These are phyloP conservation scores for Acropternis orthonyx DNA, from an alignment of 2,797 vertebrate species.

Conservation along the genomic window DNA sequence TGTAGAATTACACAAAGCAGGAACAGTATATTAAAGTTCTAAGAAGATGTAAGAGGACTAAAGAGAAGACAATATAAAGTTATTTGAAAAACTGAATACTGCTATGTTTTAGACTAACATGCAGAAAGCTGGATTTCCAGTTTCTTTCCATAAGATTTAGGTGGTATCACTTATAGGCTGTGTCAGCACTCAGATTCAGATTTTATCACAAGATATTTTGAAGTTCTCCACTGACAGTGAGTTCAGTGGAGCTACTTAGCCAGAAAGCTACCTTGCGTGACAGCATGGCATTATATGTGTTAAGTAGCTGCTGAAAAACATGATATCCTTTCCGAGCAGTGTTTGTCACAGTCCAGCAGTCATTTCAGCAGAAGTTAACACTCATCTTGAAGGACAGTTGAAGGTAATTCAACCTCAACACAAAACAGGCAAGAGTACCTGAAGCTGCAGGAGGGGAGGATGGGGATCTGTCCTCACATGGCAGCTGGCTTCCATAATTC, in stretches of 20 bases:
- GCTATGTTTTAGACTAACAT: background rate
- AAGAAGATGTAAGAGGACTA: background rate
- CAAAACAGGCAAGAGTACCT: constrained; percentile 57
- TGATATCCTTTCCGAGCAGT: background rate
- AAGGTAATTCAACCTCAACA: background rate
- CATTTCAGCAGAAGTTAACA: constrained; percentile 1
- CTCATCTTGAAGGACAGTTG: background rate
- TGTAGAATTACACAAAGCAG: background rate
- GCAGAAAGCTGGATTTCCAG: background rate
- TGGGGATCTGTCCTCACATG: constrained; percentile 62
- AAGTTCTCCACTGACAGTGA: background rate
- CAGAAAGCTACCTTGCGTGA: background rate
- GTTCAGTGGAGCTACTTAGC: background rate
- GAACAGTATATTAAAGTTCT: background rate
- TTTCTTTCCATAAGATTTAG: background rate
- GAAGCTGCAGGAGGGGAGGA: constrained; percentile 66
- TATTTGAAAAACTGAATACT: background rate
- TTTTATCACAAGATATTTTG: background rate
- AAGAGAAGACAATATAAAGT: background rate
- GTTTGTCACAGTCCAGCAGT: constrained; percentile 7
- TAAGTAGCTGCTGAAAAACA: background rate
- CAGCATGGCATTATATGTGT: background rate
- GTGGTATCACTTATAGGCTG: background rate
- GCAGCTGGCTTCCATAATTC: constrained; percentile 68
- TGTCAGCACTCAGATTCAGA: background rate